Percentiles rank a stretch among this genome's conserved stretches.
Evolutionary conservation across 1,140 invertebrate species (phyloP).

Genomic region (Pseudoatta argentina): DNA sequence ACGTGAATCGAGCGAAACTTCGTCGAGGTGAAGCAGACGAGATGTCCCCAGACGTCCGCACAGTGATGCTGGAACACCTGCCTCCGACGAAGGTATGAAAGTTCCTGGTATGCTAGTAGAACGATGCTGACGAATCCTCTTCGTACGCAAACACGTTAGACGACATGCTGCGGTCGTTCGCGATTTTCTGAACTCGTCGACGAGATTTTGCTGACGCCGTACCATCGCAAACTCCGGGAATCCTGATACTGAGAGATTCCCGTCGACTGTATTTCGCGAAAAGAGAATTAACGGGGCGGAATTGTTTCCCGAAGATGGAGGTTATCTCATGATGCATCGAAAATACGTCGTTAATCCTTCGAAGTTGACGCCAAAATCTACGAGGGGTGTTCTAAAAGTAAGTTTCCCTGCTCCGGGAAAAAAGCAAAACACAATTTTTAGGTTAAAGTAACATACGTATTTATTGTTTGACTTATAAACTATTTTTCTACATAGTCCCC

Average conservation of each 20-base stretch:
- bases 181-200: conserved; percentile 47
- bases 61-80: neutral
- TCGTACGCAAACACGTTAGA: conserved; percentile 19
- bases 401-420: too few species aligned
- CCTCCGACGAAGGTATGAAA: conserved; percentile 26
- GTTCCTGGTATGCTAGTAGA: conserved; percentile 23
- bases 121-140: conserved; percentile 18
- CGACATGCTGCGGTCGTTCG: conserved; percentile 2
- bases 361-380: too few species aligned
- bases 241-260: neutral
- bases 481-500: too few species aligned
- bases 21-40: conserved; percentile 5
- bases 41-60: conserved; percentile 22
- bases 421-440: too few species aligned
- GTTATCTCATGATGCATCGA: neutral
- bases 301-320: neutral
- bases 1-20: conserved; percentile 46
- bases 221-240: neutral
- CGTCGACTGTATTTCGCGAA: neutral
- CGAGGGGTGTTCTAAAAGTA: too few species aligned
- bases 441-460: too few species aligned
- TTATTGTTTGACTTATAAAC: too few species aligned
- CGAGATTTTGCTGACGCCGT: conserved; percentile 11
- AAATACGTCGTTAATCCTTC: neutral
- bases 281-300: conserved; percentile 3